Evolutionary conservation across 2,113 vertebrate species (phyloP), one percentile per base, ranked within the genome.

Genomic region (Bucco capensis): DNA sequence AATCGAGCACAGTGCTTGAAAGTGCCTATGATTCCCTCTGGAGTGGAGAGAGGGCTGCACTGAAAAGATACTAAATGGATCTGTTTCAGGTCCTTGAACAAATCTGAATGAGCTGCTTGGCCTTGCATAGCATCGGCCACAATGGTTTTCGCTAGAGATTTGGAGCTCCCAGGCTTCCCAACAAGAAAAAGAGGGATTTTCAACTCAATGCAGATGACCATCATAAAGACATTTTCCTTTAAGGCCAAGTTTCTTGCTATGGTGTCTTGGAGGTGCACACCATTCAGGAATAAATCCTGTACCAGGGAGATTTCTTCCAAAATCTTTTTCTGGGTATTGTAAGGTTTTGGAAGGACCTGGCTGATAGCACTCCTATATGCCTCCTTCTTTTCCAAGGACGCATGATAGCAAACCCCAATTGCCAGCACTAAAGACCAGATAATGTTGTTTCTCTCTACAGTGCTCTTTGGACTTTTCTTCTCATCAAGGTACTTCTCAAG

Each of bases 201-300:
- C 44, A 99, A 96, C 91, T 99, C 99, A 56, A 99, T 99, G 91
- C 99, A 99, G 80, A 99, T 92, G 8, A 99, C 98, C 99, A 99
- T 99, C 99, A 99, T 99, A 94, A 99, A 99, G 78, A 99, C 98
- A 1, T 99, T 99, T 93, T 99, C 99, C 93, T 99, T 99, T 84
- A 99, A 95, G 17, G 99, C 99, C 93, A 95, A 77, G 95, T 99
- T 99, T 95, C 89, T 98, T 67, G 99, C 99, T 71, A 99, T 99
- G 27, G 98, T 99, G 30, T 98, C 96, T 46, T 97, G 97, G 89
- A 99, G 96, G 4, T 97, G 97, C 12, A 98, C 97, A 2, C 98
- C 98, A 35, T 85, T 97, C 65, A 99, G 96, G 42, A 99, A 98
- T 9, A 99, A 97, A 90, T 99, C 98, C 83, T 99, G 99, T 90